Evolutionary conservation across 2,797 vertebrate genomes (phyloP), one percentile per base, ranked within the genome.

Genomic region (Coregonus sp.): DNA sequence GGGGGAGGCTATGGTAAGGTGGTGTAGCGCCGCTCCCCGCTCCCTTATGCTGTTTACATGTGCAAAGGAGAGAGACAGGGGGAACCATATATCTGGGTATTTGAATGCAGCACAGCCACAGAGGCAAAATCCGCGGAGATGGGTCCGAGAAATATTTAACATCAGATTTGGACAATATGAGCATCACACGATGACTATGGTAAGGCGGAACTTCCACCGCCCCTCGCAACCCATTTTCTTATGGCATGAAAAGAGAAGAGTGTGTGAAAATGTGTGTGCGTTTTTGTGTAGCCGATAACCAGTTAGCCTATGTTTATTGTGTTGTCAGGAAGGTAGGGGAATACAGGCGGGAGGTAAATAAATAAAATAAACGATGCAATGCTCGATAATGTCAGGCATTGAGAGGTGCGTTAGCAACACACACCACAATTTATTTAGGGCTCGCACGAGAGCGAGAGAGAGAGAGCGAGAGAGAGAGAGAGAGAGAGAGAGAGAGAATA

Each of bases 161-260:
- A 74, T 84, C 83, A 84, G 83, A 90, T 86, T 89, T 87, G 88
- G 89, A 89, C 81, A 86, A 78, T 85, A 83, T 82, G 69, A 82
- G 86, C 86, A 88, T 81, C 85, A 83, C 79, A 82, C 88, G 68
- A 77, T 89, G 88, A 86, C 86, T 87, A 86, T 87, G 93, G 92
- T 94, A 91, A 93, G 92, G 86, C 90, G 86, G 86, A 90, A 90
- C 89, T 91, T 89, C 85, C 67, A 86, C 90, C 90, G 84, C 89
- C 88, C 88, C 84, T 74, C 75, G 79, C 86, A 86, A 80, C 85
- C 89, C 80, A 79, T 9, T 84, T 88, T 81, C 74, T 47, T 12
- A 74, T 14, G 75, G 68, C 69, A 76, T 50, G 61, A 77, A 82
- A 80, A 50, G 33, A 76, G 74, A 61, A 33, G 77, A 71, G 14